Evolutionary conservation across 2,797 vertebrate species (phyloP), one percentile per base, ranked within the genome.

Genomic region (Toxotes lorentzi): DNA sequence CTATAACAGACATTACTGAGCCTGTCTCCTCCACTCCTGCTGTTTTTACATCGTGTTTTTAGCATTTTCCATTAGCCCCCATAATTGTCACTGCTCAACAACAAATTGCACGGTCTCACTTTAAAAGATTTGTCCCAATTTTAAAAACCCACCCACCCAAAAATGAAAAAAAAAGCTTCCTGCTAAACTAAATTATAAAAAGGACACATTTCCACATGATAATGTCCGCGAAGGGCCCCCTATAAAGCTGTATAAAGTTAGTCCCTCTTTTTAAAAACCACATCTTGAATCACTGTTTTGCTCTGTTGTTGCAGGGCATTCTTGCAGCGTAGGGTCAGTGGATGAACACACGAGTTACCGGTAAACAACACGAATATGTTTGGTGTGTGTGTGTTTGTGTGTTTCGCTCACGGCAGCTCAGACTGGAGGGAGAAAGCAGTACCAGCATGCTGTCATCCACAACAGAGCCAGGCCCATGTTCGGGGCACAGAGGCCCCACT

Each of bases 401-500:
- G 43, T 2, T 30, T 38, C 51, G 12, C 30, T 68, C 51, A 35
- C 43, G 43, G 59, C 48, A 73, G 60, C 45, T 63, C 12, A 4
- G 68, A 32, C 38, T 24, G 71, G 34, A 68, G 57, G 70, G 63
- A 73, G 63, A 84, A 63, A 88, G 86, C 87, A 79, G 69, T 12
- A 65, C 59, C 76, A 78, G 82, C 86, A 70, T 56, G 84, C 69
- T 89, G 87, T 89, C 90, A 89, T 56, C 86, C 81, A 73, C 79
- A 74, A 66, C 89, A 75, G 23, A 80, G 40, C 68, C 88, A 83
- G 86, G 81, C 86, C 89, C 82, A 0, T 7, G 77, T 85, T 79
- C 81, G 81, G 77, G 23, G 70, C 79, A 19, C 45, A 30, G 88
- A 76, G 91, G 92, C 91, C 92, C 92, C 86, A 41, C 68, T 78